phyloP scores from a whole-genome alignment of 2,888 invertebrate genomes.

The Spialia ferax region DNA sequence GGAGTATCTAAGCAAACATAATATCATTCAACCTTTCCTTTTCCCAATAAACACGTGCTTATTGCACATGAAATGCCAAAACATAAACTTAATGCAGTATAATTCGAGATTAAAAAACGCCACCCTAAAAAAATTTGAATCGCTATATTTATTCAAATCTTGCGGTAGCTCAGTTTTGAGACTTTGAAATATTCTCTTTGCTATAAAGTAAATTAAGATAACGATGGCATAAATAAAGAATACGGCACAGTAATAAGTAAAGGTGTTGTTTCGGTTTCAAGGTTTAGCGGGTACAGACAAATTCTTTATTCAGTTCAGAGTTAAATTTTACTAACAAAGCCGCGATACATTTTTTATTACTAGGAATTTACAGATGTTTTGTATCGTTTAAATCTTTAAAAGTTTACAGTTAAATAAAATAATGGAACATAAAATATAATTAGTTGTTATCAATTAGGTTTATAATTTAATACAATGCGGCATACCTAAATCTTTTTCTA shows the following conservation, averaged over 20 bases:
- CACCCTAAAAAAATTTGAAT: slow-evolving; percentile 7
- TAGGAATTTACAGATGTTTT: background rate
- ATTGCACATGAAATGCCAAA: background rate
- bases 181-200: slow-evolving; percentile 5
- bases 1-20: too few relatives aligned
- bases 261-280: background rate
- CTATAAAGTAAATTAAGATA: background rate
- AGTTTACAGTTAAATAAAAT: too few relatives aligned
- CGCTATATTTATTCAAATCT: slow-evolving; percentile 9
- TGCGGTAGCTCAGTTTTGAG: background rate
- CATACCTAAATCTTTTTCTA: too few relatives aligned
- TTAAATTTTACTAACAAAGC: background rate
- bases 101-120: background rate
- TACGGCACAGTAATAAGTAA: background rate
- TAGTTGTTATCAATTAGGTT: too few relatives aligned
- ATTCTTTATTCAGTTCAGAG: background rate
- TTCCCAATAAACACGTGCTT: too few relatives aligned
- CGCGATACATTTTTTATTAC: background rate
- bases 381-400: background rate
- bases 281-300: background rate
- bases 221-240: background rate
- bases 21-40: too few relatives aligned
- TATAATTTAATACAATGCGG: too few relatives aligned
- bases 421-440: too few relatives aligned
- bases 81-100: background rate